Percentiles rank a stretch among this genome's conserved stretches.
These are phyloP conservation scores for Natator depressus DNA, from an alignment of 2,113 vertebrate genomes.

Conservation along the genomic window DNA sequence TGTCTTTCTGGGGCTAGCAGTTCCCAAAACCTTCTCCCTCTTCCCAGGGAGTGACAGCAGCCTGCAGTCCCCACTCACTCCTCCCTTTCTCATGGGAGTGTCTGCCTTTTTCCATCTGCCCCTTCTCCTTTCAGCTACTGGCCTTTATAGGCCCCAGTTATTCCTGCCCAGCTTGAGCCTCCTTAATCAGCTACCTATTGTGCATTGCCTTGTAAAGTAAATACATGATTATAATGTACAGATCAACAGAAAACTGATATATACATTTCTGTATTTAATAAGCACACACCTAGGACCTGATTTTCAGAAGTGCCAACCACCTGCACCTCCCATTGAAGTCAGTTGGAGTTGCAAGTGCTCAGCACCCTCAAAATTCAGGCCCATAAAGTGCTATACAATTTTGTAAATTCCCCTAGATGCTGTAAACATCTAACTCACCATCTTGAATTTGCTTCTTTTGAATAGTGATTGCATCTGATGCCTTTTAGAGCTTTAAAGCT, in stretches of 20 bases:
- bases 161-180: too few species aligned
- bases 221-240: background rate
- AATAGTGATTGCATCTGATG: background rate
- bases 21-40: too few species aligned
- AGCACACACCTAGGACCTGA: background rate
- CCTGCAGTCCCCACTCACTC: too few species aligned
- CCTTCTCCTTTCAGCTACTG: too few species aligned
- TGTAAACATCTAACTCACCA: background rate
- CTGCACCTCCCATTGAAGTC: background rate
- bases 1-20: too few species aligned
- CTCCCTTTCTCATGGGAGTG: too few species aligned
- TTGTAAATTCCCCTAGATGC: background rate
- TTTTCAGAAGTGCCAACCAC: background rate
- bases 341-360: background rate
- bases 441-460: background rate
- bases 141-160: too few species aligned
- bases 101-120: too few species aligned
- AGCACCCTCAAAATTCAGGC: background rate
- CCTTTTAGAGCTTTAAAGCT: background rate
- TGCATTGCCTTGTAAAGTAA: background rate
- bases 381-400: background rate
- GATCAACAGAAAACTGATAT: slow-evolving; percentile 7
- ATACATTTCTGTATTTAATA: slow-evolving; percentile 3
- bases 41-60: too few species aligned
- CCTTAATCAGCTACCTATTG: too few species aligned